Conservation (phyloP, 2,888 invertebrate species). For the Cepaea hortensis region DNA sequence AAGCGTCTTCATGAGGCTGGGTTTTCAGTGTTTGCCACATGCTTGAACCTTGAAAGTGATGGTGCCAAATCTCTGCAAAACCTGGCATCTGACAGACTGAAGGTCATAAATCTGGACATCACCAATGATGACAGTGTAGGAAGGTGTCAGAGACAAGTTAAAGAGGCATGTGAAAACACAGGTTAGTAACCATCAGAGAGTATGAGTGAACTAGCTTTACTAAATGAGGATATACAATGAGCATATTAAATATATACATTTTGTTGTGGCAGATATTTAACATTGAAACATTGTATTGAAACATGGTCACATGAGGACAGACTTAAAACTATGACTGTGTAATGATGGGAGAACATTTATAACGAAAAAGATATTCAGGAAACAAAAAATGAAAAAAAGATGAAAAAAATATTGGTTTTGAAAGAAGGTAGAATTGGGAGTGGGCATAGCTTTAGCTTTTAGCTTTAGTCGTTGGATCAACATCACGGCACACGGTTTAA, state of each 20-base stretch:
- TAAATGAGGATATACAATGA: background rate
- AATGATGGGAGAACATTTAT: too few relatives aligned
- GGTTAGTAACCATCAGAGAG: slow-evolving; percentile 28
- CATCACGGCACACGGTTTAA: too few relatives aligned
- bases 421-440: too few relatives aligned
- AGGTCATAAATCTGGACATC: slow-evolving; percentile 49
- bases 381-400: too few relatives aligned
- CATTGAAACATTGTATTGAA: too few relatives aligned
- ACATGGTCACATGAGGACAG: too few relatives aligned
- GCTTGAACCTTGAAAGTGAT: slow-evolving; percentile 39
- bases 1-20: slow-evolving; percentile 37
- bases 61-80: slow-evolving; percentile 40
- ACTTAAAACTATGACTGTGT: too few relatives aligned
- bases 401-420: too few relatives aligned
- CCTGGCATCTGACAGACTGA: slow-evolving; percentile 35
- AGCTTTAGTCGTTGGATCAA: too few relatives aligned
- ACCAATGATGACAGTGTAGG: slow-evolving; percentile 50
- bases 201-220: background rate
- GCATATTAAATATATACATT: background rate
- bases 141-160: slow-evolving; percentile 37
- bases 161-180: slow-evolving; percentile 37
- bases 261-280: too few relatives aligned
- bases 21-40: slow-evolving; percentile 49
- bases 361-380: too few relatives aligned
- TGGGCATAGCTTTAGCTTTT: too few relatives aligned